Percentiles rank a stretch among this genome's conserved stretches.
These are phyloP conservation scores for Nephrotoma flavescens DNA, from an alignment of 2,888 invertebrate species.

Conservation along the genomic window DNA sequence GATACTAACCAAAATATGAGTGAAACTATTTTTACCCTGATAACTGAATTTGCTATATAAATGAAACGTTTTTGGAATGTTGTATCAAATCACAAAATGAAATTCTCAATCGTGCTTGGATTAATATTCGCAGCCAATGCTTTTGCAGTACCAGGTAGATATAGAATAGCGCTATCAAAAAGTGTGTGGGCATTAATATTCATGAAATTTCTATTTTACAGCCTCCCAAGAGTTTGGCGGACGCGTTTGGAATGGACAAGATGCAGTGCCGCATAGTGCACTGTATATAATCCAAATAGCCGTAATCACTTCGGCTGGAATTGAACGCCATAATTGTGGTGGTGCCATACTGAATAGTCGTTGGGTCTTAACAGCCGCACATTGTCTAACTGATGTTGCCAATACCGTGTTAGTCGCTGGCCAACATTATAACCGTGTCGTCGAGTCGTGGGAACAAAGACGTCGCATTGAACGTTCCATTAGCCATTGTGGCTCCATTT, in stretches of 20 bases:
- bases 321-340: neutral
- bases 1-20: too few species aligned
- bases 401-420: conserved; percentile 29
- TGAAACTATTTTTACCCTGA: too few species aligned
- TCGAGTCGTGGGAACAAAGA: conserved; percentile 16
- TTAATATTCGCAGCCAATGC: too few species aligned
- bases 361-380: conserved; percentile 31
- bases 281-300: neutral
- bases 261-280: neutral
- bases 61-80: too few species aligned
- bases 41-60: too few species aligned
- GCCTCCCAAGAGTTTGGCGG: neutral
- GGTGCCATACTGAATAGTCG: conserved; percentile 3
- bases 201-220: too few species aligned
- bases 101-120: too few species aligned
- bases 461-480: neutral
- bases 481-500: conserved; percentile 27
- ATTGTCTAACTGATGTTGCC: conserved; percentile 21
- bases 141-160: too few species aligned
- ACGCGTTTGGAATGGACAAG: neutral
- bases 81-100: too few species aligned
- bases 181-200: too few species aligned
- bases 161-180: too few species aligned
- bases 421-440: conserved; percentile 23
- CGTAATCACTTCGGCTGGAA: neutral